Evolutionary conservation across 2,797 vertebrate species (phyloP).

Genomic region (Nannoperca australis): DNA sequence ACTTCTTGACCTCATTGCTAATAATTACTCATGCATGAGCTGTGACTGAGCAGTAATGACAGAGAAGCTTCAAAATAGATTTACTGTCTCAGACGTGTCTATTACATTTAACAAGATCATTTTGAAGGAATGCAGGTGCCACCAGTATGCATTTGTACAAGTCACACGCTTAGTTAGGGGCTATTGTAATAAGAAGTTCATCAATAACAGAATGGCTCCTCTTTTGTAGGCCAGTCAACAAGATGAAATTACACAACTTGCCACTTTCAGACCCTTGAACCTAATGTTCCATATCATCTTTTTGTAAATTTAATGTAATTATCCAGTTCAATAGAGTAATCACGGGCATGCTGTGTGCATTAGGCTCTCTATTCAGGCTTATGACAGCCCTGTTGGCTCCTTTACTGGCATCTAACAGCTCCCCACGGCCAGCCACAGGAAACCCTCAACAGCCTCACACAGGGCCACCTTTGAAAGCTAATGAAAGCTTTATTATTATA

Average conservation of each 20-base stretch:
- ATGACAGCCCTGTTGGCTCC: conserved; percentile 64
- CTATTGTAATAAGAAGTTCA: conserved; percentile 17
- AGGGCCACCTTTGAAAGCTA: conserved; percentile 79
- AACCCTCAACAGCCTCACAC: conserved; percentile 71
- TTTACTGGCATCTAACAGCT: conserved; percentile 60
- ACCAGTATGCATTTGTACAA: not conserved
- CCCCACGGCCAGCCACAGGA: conserved; percentile 65
- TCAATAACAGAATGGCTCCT: conserved; percentile 16
- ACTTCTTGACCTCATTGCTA: not conserved
- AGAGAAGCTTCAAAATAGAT: not conserved
- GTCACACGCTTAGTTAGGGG: not conserved
- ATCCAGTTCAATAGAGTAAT: conserved; percentile 71
- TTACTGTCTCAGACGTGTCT: not conserved
- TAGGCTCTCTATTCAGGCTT: conserved; percentile 55
- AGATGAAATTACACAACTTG: conserved; percentile 46
- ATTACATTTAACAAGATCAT: not conserved
- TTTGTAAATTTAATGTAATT: conserved; percentile 67
- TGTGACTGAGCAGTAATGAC: not conserved
- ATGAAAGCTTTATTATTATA: conserved; percentile 79
- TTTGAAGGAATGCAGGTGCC: not conserved
- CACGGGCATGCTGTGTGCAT: conserved; percentile 63
- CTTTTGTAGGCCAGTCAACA: conserved; percentile 37
- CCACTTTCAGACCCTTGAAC: conserved; percentile 46
- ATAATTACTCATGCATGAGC: not conserved
- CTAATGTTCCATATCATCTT: conserved; percentile 50